Evolutionary conservation across 2,113 vertebrate genomes (phyloP).

Genomic region (Oreotrochilus melanogaster): DNA sequence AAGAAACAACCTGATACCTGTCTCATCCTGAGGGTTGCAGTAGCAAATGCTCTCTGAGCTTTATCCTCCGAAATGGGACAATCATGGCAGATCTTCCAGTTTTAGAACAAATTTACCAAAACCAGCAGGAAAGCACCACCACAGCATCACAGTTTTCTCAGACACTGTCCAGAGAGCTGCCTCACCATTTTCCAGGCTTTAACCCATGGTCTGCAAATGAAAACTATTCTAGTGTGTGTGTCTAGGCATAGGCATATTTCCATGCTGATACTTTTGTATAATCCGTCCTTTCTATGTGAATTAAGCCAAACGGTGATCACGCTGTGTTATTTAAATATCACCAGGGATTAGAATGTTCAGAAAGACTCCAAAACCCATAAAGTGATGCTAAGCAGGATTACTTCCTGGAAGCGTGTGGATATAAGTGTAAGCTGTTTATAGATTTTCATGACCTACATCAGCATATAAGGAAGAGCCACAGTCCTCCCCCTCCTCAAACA

Average conservation of each 20-base stretch:
- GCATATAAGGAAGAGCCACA: slow-evolving; percentile 39
- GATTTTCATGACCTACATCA: slow-evolving; percentile 70
- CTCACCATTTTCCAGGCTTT: background rate
- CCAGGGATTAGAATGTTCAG: slow-evolving; percentile 57
- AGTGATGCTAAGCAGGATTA: slow-evolving; percentile 77
- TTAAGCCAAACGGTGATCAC: slow-evolving; percentile 50
- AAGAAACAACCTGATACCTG: background rate
- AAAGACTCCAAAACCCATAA: slow-evolving; percentile 67
- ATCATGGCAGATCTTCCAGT: background rate
- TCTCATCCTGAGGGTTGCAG: background rate
- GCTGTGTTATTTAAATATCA: slow-evolving; percentile 65
- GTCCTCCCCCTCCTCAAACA: background rate
- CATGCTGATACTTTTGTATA: background rate
- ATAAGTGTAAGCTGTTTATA: slow-evolving; percentile 72
- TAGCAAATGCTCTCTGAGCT: background rate
- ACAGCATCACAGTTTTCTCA: background rate
- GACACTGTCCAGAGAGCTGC: background rate
- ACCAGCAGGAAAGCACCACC: background rate
- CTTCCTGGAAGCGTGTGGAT: slow-evolving; percentile 56
- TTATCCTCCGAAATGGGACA: background rate
- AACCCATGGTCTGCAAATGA: background rate
- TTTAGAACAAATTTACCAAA: background rate
- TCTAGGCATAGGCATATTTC: background rate
- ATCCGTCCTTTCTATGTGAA: slow-evolving; percentile 15
- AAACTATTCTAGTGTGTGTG: background rate